phyloP scores from a whole-genome alignment of 2,888 invertebrate genomes.

The Calephelis perditalis region DNA sequence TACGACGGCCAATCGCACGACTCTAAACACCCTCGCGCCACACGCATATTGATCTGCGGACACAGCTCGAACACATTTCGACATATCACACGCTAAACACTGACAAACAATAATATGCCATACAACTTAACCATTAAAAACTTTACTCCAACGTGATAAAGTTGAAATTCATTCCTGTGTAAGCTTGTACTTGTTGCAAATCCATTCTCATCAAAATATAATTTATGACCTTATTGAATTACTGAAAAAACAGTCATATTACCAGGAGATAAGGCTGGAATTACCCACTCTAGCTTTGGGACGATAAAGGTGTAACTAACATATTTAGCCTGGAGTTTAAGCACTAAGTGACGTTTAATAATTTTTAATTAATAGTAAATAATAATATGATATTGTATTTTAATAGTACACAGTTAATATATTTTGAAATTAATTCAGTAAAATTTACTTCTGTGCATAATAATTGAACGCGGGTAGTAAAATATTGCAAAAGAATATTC shows the following conservation, averaged over 20 bases:
- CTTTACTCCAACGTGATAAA: constrained; percentile 20
- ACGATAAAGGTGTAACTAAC: constrained; percentile 10
- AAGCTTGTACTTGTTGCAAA: constrained; percentile 34
- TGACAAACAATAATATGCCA: constrained; percentile 71
- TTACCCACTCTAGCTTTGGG: neutral
- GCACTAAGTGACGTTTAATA: constrained; percentile 1
- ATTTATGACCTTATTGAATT: constrained; percentile 33
- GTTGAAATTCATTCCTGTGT: constrained; percentile 30
- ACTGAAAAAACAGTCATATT: constrained; percentile 14
- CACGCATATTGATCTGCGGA: constrained; percentile 79
- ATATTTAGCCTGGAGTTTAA: constrained; percentile 7
- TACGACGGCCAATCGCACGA: constrained; percentile 68
- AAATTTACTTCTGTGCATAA: neutral
- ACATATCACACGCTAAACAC: constrained; percentile 77
- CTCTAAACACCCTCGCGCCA: constrained; percentile 68
- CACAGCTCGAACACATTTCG: constrained; percentile 73
- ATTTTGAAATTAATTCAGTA: neutral
- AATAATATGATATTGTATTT: no score
- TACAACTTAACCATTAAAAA: constrained; percentile 31
- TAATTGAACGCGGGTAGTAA: neutral
- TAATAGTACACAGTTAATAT: neutral
- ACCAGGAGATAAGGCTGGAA: neutral
- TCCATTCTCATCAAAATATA: constrained; percentile 29
- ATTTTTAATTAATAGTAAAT: neutral
- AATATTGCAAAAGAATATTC: no score